Conservation (phyloP, 1,140 invertebrate species). For the Acromyrmex heyeri region DNA sequence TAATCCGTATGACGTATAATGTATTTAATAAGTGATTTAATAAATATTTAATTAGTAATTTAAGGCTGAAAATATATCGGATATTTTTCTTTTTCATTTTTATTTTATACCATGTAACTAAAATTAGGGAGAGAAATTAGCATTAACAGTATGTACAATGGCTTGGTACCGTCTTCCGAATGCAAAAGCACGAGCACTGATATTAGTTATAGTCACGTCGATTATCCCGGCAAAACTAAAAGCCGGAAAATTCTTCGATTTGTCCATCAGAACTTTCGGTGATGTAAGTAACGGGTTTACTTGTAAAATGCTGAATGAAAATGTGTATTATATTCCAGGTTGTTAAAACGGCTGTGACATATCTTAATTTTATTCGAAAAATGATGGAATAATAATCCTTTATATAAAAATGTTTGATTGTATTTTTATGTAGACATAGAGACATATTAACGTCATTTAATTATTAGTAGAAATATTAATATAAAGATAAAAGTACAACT, state of each 20-base stretch:
- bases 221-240: constrained; percentile 37
- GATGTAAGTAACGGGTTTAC: constrained; percentile 50
- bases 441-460: background rate
- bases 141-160: constrained; percentile 41
- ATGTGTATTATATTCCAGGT: constrained; percentile 61
- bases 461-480: constrained; percentile 24
- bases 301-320: background rate
- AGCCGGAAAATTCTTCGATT: constrained; percentile 56
- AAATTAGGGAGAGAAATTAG: constrained; percentile 46
- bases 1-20: background rate
- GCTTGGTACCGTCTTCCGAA: constrained; percentile 57
- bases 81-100: background rate
- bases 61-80: background rate
- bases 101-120: background rate
- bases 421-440: background rate
- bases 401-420: background rate
- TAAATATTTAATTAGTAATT: too few relatives aligned
- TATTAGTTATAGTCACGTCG: constrained; percentile 50
- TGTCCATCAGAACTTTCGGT: constrained; percentile 52
- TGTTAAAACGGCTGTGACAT: constrained; percentile 73
- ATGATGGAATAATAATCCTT: constrained; percentile 53
- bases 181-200: constrained; percentile 32
- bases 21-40: too few relatives aligned
- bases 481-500: background rate
- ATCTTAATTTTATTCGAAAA: constrained; percentile 75